These are phyloP conservation scores for Neodontobutis hainanensis DNA, from an alignment of 2,113 vertebrate species.

Conservation along the genomic window DNA sequence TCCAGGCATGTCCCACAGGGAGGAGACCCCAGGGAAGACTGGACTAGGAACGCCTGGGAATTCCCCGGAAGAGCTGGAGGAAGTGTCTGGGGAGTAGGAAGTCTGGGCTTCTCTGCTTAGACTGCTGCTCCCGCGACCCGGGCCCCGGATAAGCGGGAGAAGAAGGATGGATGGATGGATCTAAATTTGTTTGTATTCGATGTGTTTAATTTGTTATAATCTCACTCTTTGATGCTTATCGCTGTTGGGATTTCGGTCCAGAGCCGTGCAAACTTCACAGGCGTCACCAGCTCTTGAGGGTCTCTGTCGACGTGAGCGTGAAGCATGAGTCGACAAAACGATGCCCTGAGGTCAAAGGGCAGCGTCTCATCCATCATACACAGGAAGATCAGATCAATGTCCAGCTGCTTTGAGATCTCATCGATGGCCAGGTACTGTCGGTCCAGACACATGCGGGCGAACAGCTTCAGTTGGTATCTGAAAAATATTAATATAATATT, in stretches of 20 bases:
- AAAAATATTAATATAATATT: neutral
- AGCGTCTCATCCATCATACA: constrained; percentile 97
- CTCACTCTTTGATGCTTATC: constrained; percentile 96
- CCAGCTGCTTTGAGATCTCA: constrained; percentile 96
- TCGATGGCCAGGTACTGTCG: constrained; percentile 97
- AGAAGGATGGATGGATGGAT: too few relatives aligned
- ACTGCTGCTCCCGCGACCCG: too few relatives aligned
- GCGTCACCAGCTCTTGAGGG: constrained; percentile 95
- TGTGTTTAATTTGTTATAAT: constrained; percentile 2
- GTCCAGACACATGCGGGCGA: constrained; percentile 97
- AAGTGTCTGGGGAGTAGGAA: too few relatives aligned
- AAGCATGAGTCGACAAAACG: constrained; percentile 98
- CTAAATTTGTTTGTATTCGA: neutral
- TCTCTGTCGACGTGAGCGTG: constrained; percentile 96
- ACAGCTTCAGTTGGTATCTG: constrained; percentile 98
- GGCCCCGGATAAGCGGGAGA: too few relatives aligned
- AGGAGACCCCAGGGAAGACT: too few relatives aligned
- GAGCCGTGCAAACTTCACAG: constrained; percentile 94
- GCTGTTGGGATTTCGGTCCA: constrained; percentile 95
- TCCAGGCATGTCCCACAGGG: too few relatives aligned
- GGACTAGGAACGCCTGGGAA: too few relatives aligned
- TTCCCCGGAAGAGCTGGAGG: too few relatives aligned
- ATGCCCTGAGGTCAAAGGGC: constrained; percentile 93
- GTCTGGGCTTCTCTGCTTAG: too few relatives aligned
- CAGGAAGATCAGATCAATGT: constrained; percentile 95